A percentile compares a stretch with the other conserved stretches of the same genome.
Conservation (phyloP, 2,888 invertebrate genomes). For the Oxytorus armatus region DNA sequence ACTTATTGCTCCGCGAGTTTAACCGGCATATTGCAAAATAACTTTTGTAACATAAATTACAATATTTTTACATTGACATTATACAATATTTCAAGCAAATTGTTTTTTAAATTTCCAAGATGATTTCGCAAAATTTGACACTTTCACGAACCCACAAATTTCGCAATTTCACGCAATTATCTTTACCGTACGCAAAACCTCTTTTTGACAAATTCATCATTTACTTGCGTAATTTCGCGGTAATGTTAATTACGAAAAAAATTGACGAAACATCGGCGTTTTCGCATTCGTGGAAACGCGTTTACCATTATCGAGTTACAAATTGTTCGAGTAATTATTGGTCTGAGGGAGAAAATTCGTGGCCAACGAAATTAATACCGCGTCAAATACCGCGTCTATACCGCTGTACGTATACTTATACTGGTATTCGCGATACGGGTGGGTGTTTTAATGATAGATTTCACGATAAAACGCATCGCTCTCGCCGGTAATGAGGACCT, state of each 20-base stretch:
- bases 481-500: constrained; percentile 63
- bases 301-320: background rate
- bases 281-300: background rate
- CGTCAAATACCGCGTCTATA: background rate
- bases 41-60: no score
- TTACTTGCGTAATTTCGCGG: no score
- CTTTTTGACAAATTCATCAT: no score
- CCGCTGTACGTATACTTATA: background rate
- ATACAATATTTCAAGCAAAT: background rate
- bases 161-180: no score
- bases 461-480: constrained; percentile 62
- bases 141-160: no score
- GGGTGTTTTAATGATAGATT: constrained; percentile 70
- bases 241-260: no score
- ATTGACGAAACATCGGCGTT: background rate
- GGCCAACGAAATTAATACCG: background rate
- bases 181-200: no score
- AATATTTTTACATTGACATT: no score
- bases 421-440: constrained; percentile 37
- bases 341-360: background rate
- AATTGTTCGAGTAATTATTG: background rate
- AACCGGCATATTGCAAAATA: no score
- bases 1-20: no score
- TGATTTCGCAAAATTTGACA: background rate
- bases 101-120: background rate